Conservation (phyloP, 2,888 invertebrate species). For the Drosophila cognata region DNA sequence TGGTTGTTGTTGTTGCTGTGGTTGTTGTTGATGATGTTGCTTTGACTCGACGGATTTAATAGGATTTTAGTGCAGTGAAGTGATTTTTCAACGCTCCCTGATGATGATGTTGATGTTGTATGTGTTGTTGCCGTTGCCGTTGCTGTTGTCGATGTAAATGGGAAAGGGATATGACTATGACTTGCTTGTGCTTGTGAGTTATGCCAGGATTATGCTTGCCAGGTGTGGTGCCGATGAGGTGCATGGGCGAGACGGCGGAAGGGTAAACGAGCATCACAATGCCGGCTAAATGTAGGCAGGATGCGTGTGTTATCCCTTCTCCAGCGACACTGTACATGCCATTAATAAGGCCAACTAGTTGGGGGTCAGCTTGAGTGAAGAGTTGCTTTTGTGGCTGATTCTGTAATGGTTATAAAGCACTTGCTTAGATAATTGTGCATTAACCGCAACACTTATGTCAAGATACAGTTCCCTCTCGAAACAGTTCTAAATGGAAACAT, state of each 20-base stretch:
- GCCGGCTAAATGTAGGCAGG: constrained; percentile 13
- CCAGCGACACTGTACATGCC: constrained; percentile 24
- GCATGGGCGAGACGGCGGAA: neutral
- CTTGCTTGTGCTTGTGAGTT: constrained; percentile 30
- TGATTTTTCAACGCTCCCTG: constrained; percentile 63
- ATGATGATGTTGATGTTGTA: constrained; percentile 26
- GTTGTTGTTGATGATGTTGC: constrained; percentile 24
- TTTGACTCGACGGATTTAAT: constrained; percentile 67
- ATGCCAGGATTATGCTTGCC: constrained; percentile 21
- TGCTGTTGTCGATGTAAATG: constrained; percentile 15
- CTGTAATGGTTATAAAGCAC: neutral
- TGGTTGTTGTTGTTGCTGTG: constrained; percentile 8
- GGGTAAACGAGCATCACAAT: neutral
- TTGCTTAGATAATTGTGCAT: constrained; percentile 4
- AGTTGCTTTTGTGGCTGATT: constrained; percentile 1
- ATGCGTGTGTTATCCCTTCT: constrained; percentile 31
- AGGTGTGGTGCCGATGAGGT: neutral
- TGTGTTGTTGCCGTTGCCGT: constrained; percentile 5
- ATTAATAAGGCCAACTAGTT: constrained; percentile 41
- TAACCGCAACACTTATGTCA: neutral
- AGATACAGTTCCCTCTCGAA: neutral
- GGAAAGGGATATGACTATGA: constrained; percentile 19
- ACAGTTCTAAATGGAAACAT: neutral
- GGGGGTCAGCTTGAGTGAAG: neutral
- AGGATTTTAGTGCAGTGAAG: constrained; percentile 72